Evolutionary conservation across 2,888 invertebrate species (phyloP).

Genomic region (Phortica okadai): DNA sequence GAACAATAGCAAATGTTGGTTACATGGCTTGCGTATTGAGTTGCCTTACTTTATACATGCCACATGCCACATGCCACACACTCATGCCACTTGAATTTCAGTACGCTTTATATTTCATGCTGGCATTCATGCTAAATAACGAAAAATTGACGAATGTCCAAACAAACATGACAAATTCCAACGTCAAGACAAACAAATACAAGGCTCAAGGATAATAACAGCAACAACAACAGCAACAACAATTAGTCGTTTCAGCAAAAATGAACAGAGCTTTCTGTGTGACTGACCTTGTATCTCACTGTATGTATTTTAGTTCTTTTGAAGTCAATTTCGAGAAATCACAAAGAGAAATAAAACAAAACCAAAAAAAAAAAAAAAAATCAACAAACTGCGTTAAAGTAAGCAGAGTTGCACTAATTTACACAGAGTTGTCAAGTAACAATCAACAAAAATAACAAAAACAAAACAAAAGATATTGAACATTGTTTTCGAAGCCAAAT

Average conservation of each 20-base stretch:
- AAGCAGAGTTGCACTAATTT: too few relatives aligned
- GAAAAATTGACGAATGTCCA: slow-evolving; percentile 15
- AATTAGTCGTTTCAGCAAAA: too few relatives aligned
- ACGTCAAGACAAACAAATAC: too few relatives aligned
- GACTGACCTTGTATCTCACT: too few relatives aligned
- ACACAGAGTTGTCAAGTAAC: too few relatives aligned
- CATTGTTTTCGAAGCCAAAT: neutral
- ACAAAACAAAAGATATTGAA: slow-evolving; percentile 52
- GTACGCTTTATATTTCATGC: neutral
- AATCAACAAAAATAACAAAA: neutral
- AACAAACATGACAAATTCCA: neutral
- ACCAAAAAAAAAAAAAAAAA: neutral
- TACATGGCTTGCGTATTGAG: neutral
- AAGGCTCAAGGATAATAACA: too few relatives aligned
- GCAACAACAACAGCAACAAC: too few relatives aligned
- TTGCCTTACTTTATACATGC: neutral
- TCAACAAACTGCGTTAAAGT: too few relatives aligned
- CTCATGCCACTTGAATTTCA: neutral
- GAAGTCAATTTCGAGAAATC: neutral
- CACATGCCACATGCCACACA: neutral
- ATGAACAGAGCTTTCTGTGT: too few relatives aligned
- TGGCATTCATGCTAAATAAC: neutral
- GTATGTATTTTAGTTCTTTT: too few relatives aligned
- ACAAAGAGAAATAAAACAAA: neutral
- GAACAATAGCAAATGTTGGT: neutral